Percentiles rank a stretch among this genome's conserved stretches.
phyloP scores from a whole-genome alignment of 2,113 vertebrate species.

The Amia ocellicauda region DNA sequence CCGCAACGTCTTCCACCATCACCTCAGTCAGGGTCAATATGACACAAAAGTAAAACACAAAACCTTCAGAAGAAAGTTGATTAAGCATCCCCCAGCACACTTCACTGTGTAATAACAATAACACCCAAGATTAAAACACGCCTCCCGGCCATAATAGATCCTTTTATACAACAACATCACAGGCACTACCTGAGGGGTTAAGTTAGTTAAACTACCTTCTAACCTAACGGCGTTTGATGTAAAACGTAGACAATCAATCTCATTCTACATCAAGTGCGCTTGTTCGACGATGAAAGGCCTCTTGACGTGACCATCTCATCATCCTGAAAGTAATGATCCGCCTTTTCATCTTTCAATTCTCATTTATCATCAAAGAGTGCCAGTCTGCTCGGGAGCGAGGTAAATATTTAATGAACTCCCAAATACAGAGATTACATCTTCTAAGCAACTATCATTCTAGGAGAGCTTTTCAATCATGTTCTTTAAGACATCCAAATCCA shows the following conservation, averaged over 20 bases:
- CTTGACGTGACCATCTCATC: conserved; percentile 30
- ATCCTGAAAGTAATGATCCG: conserved; percentile 36
- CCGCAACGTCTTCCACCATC: too few relatives aligned
- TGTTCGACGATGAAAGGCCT: conserved; percentile 39
- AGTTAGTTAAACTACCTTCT: conserved; percentile 9
- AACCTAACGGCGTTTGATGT: conserved; percentile 37
- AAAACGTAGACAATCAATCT: conserved; percentile 17
- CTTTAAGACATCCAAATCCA: neutral
- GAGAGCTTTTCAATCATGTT: conserved; percentile 22
- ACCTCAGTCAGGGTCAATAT: too few relatives aligned
- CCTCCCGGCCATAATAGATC: neutral
- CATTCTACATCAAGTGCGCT: conserved; percentile 19
- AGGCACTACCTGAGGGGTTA: conserved; percentile 16
- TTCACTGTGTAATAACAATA: too few relatives aligned
- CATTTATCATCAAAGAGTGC: conserved; percentile 38
- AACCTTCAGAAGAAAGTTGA: too few relatives aligned
- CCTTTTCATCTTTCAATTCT: conserved; percentile 35
- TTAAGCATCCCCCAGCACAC: too few relatives aligned
- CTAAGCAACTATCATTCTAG: conserved; percentile 27
- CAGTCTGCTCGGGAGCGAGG: neutral
- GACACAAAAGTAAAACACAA: too few relatives aligned
- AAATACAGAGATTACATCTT: conserved; percentile 15
- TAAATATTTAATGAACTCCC: conserved; percentile 24
- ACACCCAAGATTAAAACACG: neutral
- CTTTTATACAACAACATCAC: neutral